These are phyloP conservation scores for Zhuqinia jingwanae DNA, from an alignment of 2,888 invertebrate species.

Conservation along the genomic window DNA sequence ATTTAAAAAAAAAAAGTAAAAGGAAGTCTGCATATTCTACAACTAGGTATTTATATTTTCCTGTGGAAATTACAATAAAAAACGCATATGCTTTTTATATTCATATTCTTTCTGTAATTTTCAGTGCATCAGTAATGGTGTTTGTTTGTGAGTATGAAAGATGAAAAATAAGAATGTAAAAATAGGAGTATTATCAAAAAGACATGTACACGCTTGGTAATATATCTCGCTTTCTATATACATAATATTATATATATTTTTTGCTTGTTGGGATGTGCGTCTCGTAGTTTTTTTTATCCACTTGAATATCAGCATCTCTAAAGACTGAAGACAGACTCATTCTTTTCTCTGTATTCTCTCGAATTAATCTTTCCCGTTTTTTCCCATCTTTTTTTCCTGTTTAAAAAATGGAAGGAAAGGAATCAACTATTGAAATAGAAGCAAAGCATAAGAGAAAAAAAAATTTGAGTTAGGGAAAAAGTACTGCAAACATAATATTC, in stretches of 20 bases:
- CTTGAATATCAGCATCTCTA: neutral
- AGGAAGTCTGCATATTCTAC: neutral
- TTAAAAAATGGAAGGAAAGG: neutral
- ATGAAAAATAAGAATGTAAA: neutral
- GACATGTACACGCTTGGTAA: too few relatives aligned
- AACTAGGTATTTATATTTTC: neutral
- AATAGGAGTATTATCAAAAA: too few relatives aligned
- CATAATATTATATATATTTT: neutral
- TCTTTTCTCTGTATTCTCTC: neutral
- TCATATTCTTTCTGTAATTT: neutral
- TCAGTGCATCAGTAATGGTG: too few relatives aligned
- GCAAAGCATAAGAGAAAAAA: neutral
- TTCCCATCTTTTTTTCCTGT: too few relatives aligned
- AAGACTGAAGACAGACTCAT: neutral
- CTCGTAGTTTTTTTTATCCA: neutral
- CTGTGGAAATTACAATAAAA: conserved; percentile 1
- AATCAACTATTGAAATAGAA: neutral
- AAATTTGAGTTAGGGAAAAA: neutral
- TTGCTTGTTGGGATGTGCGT: neutral
- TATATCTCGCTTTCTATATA: neutral
- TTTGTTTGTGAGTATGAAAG: too few relatives aligned
- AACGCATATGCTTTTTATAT: neutral
- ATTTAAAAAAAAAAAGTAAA: too few relatives aligned
- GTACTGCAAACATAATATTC: neutral
- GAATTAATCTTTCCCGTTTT: neutral